Conservation (phyloP, 1,140 invertebrate species). For the Hylaeus anthracinus region DNA sequence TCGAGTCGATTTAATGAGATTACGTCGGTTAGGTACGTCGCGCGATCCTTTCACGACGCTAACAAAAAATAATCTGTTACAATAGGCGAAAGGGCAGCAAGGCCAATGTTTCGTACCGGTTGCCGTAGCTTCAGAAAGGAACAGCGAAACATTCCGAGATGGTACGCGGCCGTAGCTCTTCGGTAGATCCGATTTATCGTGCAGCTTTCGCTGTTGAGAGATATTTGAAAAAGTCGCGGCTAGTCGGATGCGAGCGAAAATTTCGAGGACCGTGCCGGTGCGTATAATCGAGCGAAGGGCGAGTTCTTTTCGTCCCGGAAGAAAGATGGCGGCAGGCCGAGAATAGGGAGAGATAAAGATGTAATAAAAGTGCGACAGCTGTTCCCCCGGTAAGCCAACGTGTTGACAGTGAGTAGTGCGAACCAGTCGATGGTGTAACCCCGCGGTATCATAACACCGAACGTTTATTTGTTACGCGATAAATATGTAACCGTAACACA, state of each 20-base stretch:
- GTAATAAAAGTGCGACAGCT: conserved; percentile 66
- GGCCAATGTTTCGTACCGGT: conserved; percentile 5
- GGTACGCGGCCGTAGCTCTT: conserved; percentile 24
- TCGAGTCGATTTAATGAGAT: conserved; percentile 47
- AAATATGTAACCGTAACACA: conserved; percentile 81
- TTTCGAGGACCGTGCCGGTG: too few species aligned
- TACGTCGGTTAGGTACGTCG: conserved; percentile 69
- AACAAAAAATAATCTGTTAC: conserved; percentile 59
- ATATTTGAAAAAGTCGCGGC: not conserved
- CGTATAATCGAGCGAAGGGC: too few species aligned
- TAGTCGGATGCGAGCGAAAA: too few species aligned
- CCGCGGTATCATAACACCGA: conserved; percentile 78
- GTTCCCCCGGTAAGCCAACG: conserved; percentile 52
- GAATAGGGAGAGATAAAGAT: conserved; percentile 33
- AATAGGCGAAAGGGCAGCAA: conserved; percentile 13
- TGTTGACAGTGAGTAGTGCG: conserved; percentile 32
- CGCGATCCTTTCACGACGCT: conserved; percentile 72
- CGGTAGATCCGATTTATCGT: conserved; percentile 26
- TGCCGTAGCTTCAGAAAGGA: conserved; percentile 8
- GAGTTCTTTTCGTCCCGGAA: not conserved
- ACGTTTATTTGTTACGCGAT: conserved; percentile 80
- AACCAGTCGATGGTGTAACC: conserved; percentile 67
- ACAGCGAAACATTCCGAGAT: not conserved
- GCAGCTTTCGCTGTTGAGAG: not conserved
- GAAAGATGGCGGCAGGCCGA: not conserved